Evolutionary conservation across 2,113 vertebrate genomes (phyloP).

Genomic region (Limanda limanda): DNA sequence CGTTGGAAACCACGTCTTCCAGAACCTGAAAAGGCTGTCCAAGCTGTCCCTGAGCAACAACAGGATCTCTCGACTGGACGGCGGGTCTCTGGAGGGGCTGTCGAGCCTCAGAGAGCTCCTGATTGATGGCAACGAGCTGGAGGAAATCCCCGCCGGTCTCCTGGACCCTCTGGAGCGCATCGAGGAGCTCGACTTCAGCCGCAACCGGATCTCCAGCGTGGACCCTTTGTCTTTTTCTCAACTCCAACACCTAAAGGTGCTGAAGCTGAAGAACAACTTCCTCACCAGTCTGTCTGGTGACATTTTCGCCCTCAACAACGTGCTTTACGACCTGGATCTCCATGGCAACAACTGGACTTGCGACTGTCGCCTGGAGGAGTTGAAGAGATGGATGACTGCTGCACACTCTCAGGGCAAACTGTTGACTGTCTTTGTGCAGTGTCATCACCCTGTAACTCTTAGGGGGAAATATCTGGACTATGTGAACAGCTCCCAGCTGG

Average conservation of each 20-base stretch:
- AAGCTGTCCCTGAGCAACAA: conserved; percentile 91
- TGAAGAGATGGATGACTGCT: conserved; percentile 89
- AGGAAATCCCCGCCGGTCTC: conserved; percentile 84
- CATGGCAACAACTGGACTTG: conserved; percentile 95
- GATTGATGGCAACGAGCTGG: conserved; percentile 89
- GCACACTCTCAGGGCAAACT: conserved; percentile 89
- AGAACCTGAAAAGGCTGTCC: conserved; percentile 85
- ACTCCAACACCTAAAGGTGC: conserved; percentile 83
- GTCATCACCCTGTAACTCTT: conserved; percentile 85
- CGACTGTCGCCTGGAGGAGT: conserved; percentile 88
- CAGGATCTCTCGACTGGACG: conserved; percentile 85
- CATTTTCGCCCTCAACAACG: conserved; percentile 85
- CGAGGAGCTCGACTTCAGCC: conserved; percentile 90
- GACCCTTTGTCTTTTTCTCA: conserved; percentile 82
- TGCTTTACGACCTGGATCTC: conserved; percentile 89
- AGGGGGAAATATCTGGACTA: conserved; percentile 92
- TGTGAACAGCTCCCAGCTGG: conserved; percentile 87
- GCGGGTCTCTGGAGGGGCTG: conserved; percentile 86
- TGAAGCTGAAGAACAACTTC: conserved; percentile 90
- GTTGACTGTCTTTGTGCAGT: conserved; percentile 90
- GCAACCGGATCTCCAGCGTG: conserved; percentile 85
- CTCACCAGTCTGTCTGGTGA: conserved; percentile 87
- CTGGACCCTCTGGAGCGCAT: conserved; percentile 88
- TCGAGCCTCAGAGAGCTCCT: conserved; percentile 86
- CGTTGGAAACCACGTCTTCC: conserved; percentile 87